Evolutionary conservation across 2,888 invertebrate species (phyloP), one percentile per base, ranked within the genome.

Genomic region (Junonia oenone): DNA sequence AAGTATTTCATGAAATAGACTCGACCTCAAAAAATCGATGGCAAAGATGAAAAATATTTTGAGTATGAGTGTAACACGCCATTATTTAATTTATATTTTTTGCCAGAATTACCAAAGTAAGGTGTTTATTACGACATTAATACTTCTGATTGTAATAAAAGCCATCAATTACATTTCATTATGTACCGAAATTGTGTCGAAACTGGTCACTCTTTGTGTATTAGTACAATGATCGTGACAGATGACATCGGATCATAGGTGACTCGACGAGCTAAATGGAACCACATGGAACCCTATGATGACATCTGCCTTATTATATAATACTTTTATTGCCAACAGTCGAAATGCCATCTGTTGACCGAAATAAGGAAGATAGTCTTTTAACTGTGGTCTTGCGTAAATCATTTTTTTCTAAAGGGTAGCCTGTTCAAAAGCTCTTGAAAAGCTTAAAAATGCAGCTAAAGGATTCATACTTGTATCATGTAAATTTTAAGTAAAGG

Each of bases 281-380:
- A n/a, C n/a, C n/a, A n/a, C n/a, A n/a, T n/a, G n/a, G n/a, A 17
- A 11, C 17, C 11, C 38, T 38, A 38, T 38, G 38, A 38, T 38
- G 38, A 38, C 38, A 38, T 15, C 14, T 15, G 13, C 17, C 17
- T 17, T 11, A 38, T 54, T 57, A 54, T 46, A 50, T 57, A 57
- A 57, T 9, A 38, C 26, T 55, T 48, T 58, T 55, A 54, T 46
- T 51, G 48, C 37, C 35, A 45, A 49, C 26, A n/a, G 37, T 51
- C 43, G 40, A 58, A 58, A 58, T 51, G 51, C 19, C 51, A 55
- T 48, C 48, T 58, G 51, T 38, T 55, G 11, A 38, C 19, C 38
- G 38, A 38, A 51, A 51, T 37, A 27, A 19, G 22, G 47, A 51
- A 31, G 47, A 47, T 51, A 33, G 31, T 37, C n/a, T 6, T 13